phyloP scores from a whole-genome alignment of 2,888 invertebrate genomes.

The Callinectes sapidus region DNA sequence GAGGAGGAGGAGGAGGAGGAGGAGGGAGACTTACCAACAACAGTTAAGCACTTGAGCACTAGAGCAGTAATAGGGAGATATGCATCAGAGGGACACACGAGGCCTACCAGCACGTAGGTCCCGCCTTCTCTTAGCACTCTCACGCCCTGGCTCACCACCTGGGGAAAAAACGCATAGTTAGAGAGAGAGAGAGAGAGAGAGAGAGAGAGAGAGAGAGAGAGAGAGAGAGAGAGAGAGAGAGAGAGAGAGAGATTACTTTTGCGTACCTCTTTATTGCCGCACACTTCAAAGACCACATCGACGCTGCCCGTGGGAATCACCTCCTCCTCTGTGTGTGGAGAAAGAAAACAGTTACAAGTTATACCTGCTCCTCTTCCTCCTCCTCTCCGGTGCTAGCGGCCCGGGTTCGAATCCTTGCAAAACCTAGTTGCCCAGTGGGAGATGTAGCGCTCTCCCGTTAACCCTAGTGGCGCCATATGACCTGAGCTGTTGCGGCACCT shows the following conservation, averaged over 20 bases:
- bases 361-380: background rate
- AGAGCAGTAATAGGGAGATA: constrained; percentile 30
- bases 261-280: constrained; percentile 48
- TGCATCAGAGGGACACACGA: constrained; percentile 27
- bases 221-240: constrained; percentile 25
- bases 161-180: background rate
- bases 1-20: background rate
- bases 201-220: constrained; percentile 24
- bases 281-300: constrained; percentile 49
- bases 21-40: constrained; percentile 33
- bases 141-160: constrained; percentile 47
- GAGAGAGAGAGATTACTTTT: background rate
- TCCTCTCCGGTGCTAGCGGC: too few relatives aligned
- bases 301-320: constrained; percentile 40
- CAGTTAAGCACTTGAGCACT: constrained; percentile 50
- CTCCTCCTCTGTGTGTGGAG: constrained; percentile 40
- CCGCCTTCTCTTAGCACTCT: constrained; percentile 52
- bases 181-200: constrained; percentile 17
- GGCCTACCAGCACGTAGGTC: constrained; percentile 55
- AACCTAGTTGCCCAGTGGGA: too few relatives aligned
- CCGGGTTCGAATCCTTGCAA: too few relatives aligned
- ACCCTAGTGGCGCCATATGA: too few relatives aligned
- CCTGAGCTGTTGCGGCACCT: too few relatives aligned
- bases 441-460: too few relatives aligned
- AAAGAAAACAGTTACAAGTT: background rate